Evolutionary conservation across 2,888 invertebrate genomes (phyloP).

Genomic region (Spatulosminthurus flaviceps): DNA sequence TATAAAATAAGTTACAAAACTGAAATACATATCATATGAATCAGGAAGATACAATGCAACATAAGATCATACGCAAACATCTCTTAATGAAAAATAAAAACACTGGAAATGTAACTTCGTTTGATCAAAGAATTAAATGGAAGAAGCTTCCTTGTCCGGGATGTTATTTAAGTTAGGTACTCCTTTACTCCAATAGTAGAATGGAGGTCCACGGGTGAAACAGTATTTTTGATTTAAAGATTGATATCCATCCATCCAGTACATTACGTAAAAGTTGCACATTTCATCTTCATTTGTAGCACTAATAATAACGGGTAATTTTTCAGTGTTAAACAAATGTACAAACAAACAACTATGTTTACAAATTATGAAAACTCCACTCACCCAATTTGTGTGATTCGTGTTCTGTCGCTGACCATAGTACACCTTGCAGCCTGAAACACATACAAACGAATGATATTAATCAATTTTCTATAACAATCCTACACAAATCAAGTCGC

Average conservation of each 20-base stretch:
- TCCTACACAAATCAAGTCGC: too few species aligned
- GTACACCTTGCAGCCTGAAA: constrained; percentile 86
- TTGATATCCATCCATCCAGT: constrained; percentile 81
- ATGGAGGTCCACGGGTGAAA: constrained; percentile 84
- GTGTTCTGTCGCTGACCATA: constrained; percentile 79
- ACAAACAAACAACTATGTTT: too few species aligned
- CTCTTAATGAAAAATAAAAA: too few species aligned
- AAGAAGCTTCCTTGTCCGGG: constrained; percentile 77
- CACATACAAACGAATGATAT: neutral
- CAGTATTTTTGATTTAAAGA: constrained; percentile 83
- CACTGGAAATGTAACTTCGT: neutral
- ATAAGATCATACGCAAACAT: too few species aligned
- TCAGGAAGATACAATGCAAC: neutral
- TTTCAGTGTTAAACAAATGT: too few species aligned
- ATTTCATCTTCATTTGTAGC: constrained; percentile 89
- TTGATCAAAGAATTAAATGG: constrained; percentile 65
- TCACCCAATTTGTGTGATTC: constrained; percentile 79
- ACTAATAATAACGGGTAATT: constrained; percentile 67
- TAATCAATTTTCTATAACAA: too few species aligned
- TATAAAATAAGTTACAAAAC: too few species aligned
- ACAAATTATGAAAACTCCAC: constrained; percentile 56
- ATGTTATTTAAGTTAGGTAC: constrained; percentile 76
- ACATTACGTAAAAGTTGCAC: constrained; percentile 97
- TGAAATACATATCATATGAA: too few species aligned
- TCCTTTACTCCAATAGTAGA: constrained; percentile 78